These are phyloP conservation scores for Synanthedon tipuliformis DNA, from an alignment of 2,888 invertebrate genomes.

Conservation along the genomic window DNA sequence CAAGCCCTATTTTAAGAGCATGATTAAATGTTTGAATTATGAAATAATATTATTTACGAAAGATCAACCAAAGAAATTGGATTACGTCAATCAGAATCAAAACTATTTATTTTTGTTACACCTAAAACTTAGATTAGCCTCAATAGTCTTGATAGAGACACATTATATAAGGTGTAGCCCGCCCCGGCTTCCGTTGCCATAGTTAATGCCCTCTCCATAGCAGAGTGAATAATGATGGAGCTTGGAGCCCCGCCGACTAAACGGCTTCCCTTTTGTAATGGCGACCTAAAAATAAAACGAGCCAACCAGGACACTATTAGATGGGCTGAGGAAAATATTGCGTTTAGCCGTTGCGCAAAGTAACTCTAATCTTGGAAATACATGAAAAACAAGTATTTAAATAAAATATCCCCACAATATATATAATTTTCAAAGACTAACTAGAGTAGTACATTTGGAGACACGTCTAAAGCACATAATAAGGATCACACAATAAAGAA, in stretches of 20 bases:
- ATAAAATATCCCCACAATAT: no score
- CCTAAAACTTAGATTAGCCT: no score
- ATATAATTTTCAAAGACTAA: no score
- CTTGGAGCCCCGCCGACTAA: conserved; percentile 15
- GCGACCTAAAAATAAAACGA: conserved; percentile 47
- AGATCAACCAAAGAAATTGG: no score
- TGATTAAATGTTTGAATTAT: no score
- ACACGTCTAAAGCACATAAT: neutral
- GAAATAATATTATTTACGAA: no score
- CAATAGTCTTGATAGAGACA: no score
- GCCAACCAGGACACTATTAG: conserved; percentile 11
- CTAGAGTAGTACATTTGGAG: no score
- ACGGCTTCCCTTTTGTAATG: conserved; percentile 30
- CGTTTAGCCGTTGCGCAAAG: neutral
- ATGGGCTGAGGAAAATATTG: neutral
- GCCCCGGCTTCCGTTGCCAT: neutral
- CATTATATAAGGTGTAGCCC: neutral
- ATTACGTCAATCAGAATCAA: no score
- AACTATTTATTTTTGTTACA: no score
- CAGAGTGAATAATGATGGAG: conserved; percentile 6
- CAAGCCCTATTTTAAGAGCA: no score
- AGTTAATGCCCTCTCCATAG: conserved; percentile 2
- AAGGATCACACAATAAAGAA: conserved; percentile 9
- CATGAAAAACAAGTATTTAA: neutral
- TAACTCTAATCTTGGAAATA: neutral